Conservation (phyloP, 2,888 invertebrate species). For the Sarcophaga carnaria region DNA sequence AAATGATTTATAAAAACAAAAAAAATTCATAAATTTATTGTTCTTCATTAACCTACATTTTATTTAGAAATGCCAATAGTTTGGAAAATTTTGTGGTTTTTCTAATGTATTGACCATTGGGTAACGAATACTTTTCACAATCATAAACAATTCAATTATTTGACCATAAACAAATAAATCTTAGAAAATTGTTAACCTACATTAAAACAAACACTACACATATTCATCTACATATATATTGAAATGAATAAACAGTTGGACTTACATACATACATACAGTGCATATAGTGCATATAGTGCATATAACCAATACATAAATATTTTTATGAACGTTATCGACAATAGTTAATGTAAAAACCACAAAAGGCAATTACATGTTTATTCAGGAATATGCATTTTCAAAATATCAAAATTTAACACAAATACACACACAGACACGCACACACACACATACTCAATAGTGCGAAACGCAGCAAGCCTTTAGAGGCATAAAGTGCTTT, state of each 20-base stretch:
- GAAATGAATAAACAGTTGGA: background rate
- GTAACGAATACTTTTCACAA: slow-evolving; percentile 42
- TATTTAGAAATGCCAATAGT: slow-evolving; percentile 31
- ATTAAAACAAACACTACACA: slow-evolving; percentile 26
- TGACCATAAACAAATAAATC: slow-evolving; percentile 67
- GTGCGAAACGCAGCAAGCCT: no score
- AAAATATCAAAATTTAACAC: slow-evolving; percentile 17
- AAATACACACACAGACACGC: background rate
- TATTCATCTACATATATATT: background rate
- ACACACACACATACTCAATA: no score
- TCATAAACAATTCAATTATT: slow-evolving; percentile 67
- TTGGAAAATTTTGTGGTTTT: slow-evolving; percentile 45
- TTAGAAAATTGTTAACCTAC: slow-evolving; percentile 55
- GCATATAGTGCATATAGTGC: no score
- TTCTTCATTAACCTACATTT: slow-evolving; percentile 21
- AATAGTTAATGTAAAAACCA: slow-evolving; percentile 59
- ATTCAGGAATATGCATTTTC: slow-evolving; percentile 34
- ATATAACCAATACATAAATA: no score
- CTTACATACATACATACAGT: no score
- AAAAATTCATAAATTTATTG: background rate
- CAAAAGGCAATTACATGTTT: slow-evolving; percentile 62
- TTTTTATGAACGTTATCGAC: slow-evolving; percentile 4
- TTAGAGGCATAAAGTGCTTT: no score
- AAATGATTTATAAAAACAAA: no score
- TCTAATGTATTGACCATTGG: slow-evolving; percentile 30